Percentiles rank a stretch among this genome's conserved stretches.
Evolutionary conservation across 1,140 invertebrate genomes (phyloP).

Genomic region (Lordiphosa stackelbergi): DNA sequence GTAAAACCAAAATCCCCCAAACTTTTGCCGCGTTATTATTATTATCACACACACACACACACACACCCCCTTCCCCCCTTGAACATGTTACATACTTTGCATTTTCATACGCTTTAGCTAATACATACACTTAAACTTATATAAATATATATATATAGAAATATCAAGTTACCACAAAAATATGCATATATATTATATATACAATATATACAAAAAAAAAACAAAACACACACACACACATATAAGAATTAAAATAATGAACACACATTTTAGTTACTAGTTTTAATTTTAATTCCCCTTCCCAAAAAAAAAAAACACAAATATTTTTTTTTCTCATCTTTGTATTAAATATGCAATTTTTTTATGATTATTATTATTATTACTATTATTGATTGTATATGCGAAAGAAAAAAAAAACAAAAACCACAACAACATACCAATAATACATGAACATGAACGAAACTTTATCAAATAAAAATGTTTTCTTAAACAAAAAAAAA

Average conservation of each 20-base stretch:
- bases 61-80: background rate
- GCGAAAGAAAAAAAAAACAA: conserved; percentile 15
- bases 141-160: conserved; percentile 15
- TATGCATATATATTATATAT: conserved; percentile 26
- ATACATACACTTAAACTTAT: conserved; percentile 34
- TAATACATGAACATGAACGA: conserved; percentile 68
- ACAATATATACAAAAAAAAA: conserved; percentile 34
- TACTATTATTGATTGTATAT: conserved; percentile 53
- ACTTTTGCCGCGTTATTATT: conserved; percentile 63
- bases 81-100: conserved; percentile 52
- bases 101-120: conserved; percentile 74
- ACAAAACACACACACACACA: conserved; percentile 1
- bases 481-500: conserved; percentile 55
- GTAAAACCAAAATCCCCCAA: conserved; percentile 26
- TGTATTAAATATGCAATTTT: conserved; percentile 38
- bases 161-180: conserved; percentile 3
- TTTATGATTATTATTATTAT: conserved; percentile 62
- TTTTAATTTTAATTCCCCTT: conserved; percentile 44
- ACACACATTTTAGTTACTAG: conserved; percentile 13
- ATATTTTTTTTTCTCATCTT: too few species aligned
- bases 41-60: conserved; percentile 28
- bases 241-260: conserved; percentile 27
- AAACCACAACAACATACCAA: conserved; percentile 57
- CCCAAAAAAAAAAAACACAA: too few species aligned
- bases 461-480: conserved; percentile 73